These are phyloP conservation scores for Drosophila arizonae DNA, from an alignment of 1,140 invertebrate species.

Conservation along the genomic window DNA sequence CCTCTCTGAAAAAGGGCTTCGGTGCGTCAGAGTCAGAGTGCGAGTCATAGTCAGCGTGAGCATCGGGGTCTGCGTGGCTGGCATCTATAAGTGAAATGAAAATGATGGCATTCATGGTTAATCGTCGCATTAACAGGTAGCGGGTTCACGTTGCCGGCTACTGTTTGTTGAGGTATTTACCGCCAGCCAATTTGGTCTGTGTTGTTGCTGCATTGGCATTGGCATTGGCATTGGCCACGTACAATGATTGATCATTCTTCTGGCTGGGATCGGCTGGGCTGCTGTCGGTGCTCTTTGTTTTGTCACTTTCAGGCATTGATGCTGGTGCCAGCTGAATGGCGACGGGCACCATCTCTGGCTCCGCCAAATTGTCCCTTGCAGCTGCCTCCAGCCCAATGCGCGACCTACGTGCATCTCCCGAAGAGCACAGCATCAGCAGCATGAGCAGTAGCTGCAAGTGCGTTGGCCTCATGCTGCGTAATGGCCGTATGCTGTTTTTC, in stretches of 20 bases:
- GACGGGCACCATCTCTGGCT: constrained; percentile 34
- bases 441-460: constrained; percentile 21
- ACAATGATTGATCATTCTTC: constrained; percentile 56
- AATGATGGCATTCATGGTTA: constrained; percentile 53
- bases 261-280: constrained; percentile 28
- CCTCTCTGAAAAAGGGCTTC: constrained; percentile 33
- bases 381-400: constrained; percentile 12
- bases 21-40: background rate
- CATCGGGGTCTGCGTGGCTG: constrained; percentile 20
- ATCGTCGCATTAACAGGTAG: constrained; percentile 17
- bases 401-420: constrained; percentile 30
- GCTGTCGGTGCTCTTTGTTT: constrained; percentile 51
- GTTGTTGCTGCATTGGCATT: constrained; percentile 16
- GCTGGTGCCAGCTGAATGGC: constrained; percentile 37
- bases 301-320: constrained; percentile 42
- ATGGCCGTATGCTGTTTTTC: constrained; percentile 45
- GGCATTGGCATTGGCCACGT: constrained; percentile 35
- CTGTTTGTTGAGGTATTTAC: constrained; percentile 38
- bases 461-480: constrained; percentile 49
- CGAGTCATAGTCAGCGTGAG: too few species aligned
- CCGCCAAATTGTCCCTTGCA: constrained; percentile 49
- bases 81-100: constrained; percentile 41
- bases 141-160: constrained; percentile 4
- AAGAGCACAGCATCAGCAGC: constrained; percentile 15
- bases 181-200: constrained; percentile 49